Base-by-base conservation (phyloP, 2,113 vertebrate species). In the Hystrix cristata region DNA sequence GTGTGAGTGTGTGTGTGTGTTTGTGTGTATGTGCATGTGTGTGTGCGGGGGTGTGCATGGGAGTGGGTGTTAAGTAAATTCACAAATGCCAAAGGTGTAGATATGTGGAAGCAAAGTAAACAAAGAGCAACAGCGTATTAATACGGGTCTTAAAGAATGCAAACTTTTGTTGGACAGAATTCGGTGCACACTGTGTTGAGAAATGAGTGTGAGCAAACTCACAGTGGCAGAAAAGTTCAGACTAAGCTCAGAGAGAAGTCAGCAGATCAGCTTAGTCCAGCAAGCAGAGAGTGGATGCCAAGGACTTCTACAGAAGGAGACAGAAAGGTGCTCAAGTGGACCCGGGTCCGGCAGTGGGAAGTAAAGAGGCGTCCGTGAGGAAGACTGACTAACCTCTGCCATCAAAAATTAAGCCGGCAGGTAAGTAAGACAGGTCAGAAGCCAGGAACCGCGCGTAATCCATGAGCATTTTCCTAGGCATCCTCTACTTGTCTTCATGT, bases 31-130 rank as follows among this genome's bases (percentile, higher is more conserved):
- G 10, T 19, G 11, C 38, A 27, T 4, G 62, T 64, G 0, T 31
- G 7, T 15, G 11, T 11, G 18, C 2, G 67, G 3, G 10, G 19
- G 0, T 31, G 6, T 10, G 7, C 13, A 38, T 3, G 29, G 5
- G 38, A 38, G 38, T 38, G 38, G 1, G 16, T 72, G 83, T 46
- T 80, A 93, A 90, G 69, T 62, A 86, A 69, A 48, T 18, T 80
- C 14, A 84, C 31, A 65, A 53, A 69, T n/a, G 80, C 65, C 62
- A 46, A 59, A 94, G 19, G 62, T 76, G 15, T 14, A 60, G 34
- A 64, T 3, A 11, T 15, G 57, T 31, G 64, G 34, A 96, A 57
- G 13, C 51, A 25, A 92, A 79, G 55, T 51, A 69, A 91, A 76
- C 3, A 38, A 14, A 23, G 57, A 69, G n/a, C 34, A 31, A 79